phyloP scores from a whole-genome alignment of 2,888 invertebrate genomes.

The Orchesella flavescens region DNA sequence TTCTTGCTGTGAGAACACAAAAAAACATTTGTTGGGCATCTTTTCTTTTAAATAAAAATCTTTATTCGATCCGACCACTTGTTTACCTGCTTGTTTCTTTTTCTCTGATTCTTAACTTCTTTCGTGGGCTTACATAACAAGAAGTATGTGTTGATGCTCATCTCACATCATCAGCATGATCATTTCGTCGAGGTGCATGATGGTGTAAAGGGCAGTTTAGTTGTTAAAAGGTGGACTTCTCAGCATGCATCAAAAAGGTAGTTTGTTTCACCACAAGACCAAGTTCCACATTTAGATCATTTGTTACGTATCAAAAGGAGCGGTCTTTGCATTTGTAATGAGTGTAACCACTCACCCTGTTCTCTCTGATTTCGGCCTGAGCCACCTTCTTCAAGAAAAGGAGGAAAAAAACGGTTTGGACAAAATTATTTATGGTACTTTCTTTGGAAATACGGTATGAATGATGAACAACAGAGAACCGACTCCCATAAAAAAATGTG shows the following conservation, averaged over 20 bases:
- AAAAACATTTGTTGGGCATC: constrained; percentile 1
- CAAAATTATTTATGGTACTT: no score
- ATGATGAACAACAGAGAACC: background rate
- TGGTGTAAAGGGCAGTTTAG: no score
- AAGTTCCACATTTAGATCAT: constrained; percentile 42
- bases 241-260: background rate
- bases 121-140: background rate
- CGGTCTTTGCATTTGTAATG: constrained; percentile 63
- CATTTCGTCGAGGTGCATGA: background rate
- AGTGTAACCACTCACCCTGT: constrained; percentile 11
- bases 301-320: constrained; percentile 60
- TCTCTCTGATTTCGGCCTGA: constrained; percentile 18
- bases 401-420: no score
- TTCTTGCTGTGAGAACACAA: constrained; percentile 52
- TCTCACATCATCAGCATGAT: background rate
- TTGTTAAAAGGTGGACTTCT: no score
- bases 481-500: no score
- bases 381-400: background rate
- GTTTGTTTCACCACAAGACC: constrained; percentile 18
- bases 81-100: background rate
- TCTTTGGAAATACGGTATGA: background rate
- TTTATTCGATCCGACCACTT: background rate
- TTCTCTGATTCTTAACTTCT: background rate
- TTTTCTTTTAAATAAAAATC: constrained; percentile 13
- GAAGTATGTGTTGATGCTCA: background rate